Base-by-base conservation (phyloP, 2,888 invertebrate species). In the Ernsta delagoae region DNA sequence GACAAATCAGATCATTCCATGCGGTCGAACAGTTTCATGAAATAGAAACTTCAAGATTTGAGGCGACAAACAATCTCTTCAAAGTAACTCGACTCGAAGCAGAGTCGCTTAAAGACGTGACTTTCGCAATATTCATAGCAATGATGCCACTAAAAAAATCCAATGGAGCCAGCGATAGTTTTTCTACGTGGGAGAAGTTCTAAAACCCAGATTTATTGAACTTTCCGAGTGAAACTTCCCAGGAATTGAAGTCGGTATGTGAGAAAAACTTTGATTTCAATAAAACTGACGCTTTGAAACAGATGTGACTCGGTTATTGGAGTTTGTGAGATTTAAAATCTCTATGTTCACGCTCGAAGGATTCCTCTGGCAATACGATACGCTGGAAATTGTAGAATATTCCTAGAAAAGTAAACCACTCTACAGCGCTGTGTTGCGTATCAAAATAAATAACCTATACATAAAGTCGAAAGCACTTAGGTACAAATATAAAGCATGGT, bases 141-240 rank as follows among this genome's bases (percentile, higher is more conserved):
- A 31, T 50, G 50, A 16, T 7, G 50, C 59, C 65, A 36, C 50
- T 31, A 66, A 59, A 66, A 59, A 66, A 54, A 60, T 60, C 53
- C 31, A 41, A 54, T 66, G 12, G 41, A 53, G 50, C 59, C 59
- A 60, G 4, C 34, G 60, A 60, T 66, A 60, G 59, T 53, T 53
- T 66, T 66, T 60, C 53, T 53, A 34, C 31, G 41, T 59, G 39
- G 34, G n/a, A 34, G 7, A 36, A 43, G 43, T 64, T 64, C n/a
- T 43, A 31, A 64, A 64, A 12, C 41, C 39, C 59, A 43, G 59
- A 59, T 43, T 54, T 60, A 54, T 60, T 60, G 41, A 59, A 65
- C 36, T 50, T 59, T 59, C n/a, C 4, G 39, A 60, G 43, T 60
- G 6, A 41, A 60, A 59, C 41, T 66, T 60, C 6, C 6, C 0